Base-by-base conservation (phyloP, 2,888 invertebrate genomes). In the Cyclophora punctaria region DNA sequence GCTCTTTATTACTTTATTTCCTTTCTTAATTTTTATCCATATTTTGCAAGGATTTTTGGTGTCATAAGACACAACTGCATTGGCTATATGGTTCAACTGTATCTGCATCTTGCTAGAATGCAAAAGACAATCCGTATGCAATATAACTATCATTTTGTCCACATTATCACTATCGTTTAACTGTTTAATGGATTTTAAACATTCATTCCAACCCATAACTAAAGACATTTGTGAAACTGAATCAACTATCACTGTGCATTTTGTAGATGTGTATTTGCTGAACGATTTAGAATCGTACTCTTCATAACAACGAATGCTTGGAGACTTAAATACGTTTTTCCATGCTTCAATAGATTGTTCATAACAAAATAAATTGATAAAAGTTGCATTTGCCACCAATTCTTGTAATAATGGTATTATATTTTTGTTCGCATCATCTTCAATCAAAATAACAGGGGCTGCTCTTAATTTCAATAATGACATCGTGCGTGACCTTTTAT, bases 91-190 rank as follows among this genome's bases (percentile, higher is more conserved):
- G 57, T 82, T 79, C 53, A 91, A 81, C 64, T 87, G 80, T 48
- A 73, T 70, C 54, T 75, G 72, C 55, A 87, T 57, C 65, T 85
- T 86, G 0, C 80, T 77, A 47, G 64, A 65, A 52, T 81, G 78
- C 37, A 75, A 60, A 1, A 90, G 58, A 62, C 90, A 82, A 64
- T 91, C 91, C 61, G 67, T 80, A 63, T 91, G 91, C 40, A 90
- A 56, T 51, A 88, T 63, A 34, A 83, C 48, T 56, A 89, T 68
- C 33, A 85, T 40, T 67, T 81, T 82, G 6, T 64, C 64, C 3
- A 83, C 63, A 53, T 77, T 73, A 34, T 64, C 40, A 52, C 72
- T 60, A 4, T 41, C 57, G 47, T 71, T 66, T 7, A 87, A 54
- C 33, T 55, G 63, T 56, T 65, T 76, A 44, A 83, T 53, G 53